Base-by-base conservation (phyloP, 2,888 invertebrate species). In the Formica aserva region DNA sequence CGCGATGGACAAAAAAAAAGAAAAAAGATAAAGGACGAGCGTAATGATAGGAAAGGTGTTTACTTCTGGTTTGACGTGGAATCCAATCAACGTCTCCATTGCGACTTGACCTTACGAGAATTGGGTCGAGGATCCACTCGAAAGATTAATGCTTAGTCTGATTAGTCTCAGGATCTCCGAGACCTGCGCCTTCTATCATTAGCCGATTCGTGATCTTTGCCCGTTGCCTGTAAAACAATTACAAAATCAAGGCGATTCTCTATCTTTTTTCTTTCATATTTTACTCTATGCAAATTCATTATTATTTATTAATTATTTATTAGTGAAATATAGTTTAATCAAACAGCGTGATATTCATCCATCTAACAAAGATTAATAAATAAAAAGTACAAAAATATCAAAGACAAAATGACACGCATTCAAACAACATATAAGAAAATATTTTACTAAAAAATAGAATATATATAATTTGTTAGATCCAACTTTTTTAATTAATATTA, bases 111-210 rank as follows among this genome's bases (percentile, higher is more conserved):
- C 91, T 89, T 91, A 92, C 90, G 93, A 94, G 94, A 94, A 94
- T 94, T 94, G 92, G 93, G 92, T 93, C 92, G 92, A 92, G 91
- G 90, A 93, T 92, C 92, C 91, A 91, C 91, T 85, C 88, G 90
- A 92, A 94, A 94, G 94, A 94, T 94, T 94, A 94, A 94, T 94
- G 94, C 91, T 93, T 91, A 87, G 84, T 90, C 92, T 94, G 94
- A 94, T 94, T 94, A 94, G 94, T 93, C 92, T 88, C 88, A 91
- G 91, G 92, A 89, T 90, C 91, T 86, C 89, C 87, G 89, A 90
- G 91, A 92, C 89, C 90, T 91, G 89, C 90, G 89, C 91, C 91
- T 92, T 92, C 90, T 86, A 90, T 90, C 92, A 93, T 92, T 92
- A 92, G 90, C 87, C 87, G 88, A 87, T 91, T 90, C 91, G 87